A percentile compares a stretch with the other conserved stretches of the same genome.
These are phyloP conservation scores for Eupithecia dodoneata DNA, from an alignment of 2,888 invertebrate genomes.

Conservation along the genomic window DNA sequence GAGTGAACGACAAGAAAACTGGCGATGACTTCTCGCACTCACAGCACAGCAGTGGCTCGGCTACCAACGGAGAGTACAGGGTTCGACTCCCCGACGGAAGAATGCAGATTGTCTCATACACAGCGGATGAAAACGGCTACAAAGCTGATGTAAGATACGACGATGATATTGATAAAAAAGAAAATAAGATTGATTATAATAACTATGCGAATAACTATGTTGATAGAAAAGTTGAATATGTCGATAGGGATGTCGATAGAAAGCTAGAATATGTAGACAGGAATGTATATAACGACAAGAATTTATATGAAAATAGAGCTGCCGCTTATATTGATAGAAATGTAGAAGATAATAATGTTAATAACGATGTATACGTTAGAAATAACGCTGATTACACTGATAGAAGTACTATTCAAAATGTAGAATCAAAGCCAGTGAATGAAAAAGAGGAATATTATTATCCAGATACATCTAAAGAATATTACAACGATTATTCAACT, in stretches of 20 bases:
- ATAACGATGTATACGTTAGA: neutral
- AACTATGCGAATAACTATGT: slow-evolving; percentile 29
- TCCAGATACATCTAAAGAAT: slow-evolving; percentile 65
- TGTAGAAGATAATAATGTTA: neutral
- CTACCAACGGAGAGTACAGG: slow-evolving; percentile 87
- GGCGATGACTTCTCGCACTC: slow-evolving; percentile 88
- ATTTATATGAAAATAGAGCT: slow-evolving; percentile 23
- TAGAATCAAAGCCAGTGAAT: slow-evolving; percentile 25
- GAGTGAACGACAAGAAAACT: slow-evolving; percentile 84
- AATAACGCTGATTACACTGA: slow-evolving; percentile 44
- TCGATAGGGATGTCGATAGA: slow-evolving; percentile 30
- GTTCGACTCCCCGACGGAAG: slow-evolving; percentile 88
- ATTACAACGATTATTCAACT: slow-evolving; percentile 66
- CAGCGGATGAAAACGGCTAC: slow-evolving; percentile 87
- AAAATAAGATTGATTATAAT: slow-evolving; percentile 46
- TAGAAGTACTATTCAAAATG: slow-evolving; percentile 42
- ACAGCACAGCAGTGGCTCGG: slow-evolving; percentile 85
- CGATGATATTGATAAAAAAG: slow-evolving; percentile 57
- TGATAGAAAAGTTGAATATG: slow-evolving; percentile 31
- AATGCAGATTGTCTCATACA: slow-evolving; percentile 87
- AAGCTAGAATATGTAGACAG: slow-evolving; percentile 30
- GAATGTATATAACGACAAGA: slow-evolving; percentile 27
- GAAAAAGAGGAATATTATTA: slow-evolving; percentile 48
- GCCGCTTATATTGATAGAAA: slow-evolving; percentile 32
- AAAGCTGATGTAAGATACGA: slow-evolving; percentile 87